Conservation (phyloP, 2,888 invertebrate species). For the Icerya purchasi region DNA sequence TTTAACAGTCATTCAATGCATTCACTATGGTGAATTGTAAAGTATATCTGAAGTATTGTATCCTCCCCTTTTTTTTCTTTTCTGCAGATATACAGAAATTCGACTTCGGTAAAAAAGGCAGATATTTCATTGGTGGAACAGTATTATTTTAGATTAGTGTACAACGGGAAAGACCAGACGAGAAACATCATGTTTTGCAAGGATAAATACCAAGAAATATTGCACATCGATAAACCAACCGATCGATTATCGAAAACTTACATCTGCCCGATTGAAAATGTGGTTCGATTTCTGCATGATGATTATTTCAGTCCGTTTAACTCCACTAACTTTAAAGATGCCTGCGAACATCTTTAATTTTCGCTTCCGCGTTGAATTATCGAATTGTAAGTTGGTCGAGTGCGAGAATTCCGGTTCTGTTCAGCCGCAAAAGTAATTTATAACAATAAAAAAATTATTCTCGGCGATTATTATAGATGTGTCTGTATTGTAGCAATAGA, state of each 20-base stretch:
- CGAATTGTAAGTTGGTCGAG: no score
- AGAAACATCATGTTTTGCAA: conserved; percentile 54
- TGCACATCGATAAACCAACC: conserved; percentile 22
- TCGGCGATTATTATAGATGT: no score
- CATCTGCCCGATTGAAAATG: conserved; percentile 67
- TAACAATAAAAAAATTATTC: no score
- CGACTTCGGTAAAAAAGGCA: conserved; percentile 6
- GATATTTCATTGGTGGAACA: conserved; percentile 32
- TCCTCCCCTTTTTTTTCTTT: background rate
- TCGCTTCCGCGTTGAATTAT: no score
- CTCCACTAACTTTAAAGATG: conserved; percentile 73
- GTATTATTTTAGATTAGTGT: conserved; percentile 60
- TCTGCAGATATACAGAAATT: conserved; percentile 4
- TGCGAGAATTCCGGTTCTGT: no score
- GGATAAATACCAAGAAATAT: conserved; percentile 29
- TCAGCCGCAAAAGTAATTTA: no score
- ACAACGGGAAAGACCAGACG: conserved; percentile 73
- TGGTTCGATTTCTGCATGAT: conserved; percentile 66
- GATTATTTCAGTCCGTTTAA: conserved; percentile 66
- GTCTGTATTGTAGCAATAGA: no score
- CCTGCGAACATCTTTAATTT: conserved; percentile 38
- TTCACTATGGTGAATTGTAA: no score
- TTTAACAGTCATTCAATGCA: no score
- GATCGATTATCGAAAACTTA: conserved; percentile 29
- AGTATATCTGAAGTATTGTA: no score